Percentiles rank a stretch among this genome's conserved stretches.
Conservation (phyloP, 2,113 vertebrate species). For the Neofelis nebulosa region DNA sequence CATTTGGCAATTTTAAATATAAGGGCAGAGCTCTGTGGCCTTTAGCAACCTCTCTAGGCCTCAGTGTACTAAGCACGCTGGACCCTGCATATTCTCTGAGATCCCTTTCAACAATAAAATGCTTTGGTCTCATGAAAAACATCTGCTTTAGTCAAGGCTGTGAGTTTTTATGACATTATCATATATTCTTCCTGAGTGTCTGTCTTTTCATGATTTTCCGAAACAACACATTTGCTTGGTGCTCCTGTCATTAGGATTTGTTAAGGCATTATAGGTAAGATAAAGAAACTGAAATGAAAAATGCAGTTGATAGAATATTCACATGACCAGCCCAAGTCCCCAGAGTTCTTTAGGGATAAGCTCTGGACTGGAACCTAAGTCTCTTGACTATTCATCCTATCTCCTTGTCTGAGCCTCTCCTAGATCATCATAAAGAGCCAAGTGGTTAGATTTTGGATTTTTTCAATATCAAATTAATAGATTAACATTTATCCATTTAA, state of each 20-base stretch:
- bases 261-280: background rate
- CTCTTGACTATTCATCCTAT: background rate
- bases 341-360: background rate
- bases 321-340: background rate
- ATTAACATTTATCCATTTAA: background rate
- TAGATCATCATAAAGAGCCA: background rate
- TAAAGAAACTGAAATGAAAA: constrained; percentile 4
- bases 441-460: background rate
- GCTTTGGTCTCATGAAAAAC: constrained; percentile 7
- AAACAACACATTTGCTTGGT: constrained; percentile 13
- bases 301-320: background rate
- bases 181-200: background rate
- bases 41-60: background rate
- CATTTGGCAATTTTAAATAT: constrained; percentile 17
- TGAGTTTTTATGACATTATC: background rate
- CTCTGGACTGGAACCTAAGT: background rate
- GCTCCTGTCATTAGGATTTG: background rate
- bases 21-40: background rate
- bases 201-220: background rate
- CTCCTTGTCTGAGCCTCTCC: background rate
- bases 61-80: background rate
- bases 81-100: background rate
- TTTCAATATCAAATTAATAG: background rate
- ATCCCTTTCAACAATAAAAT: background rate
- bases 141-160: background rate